A percentile compares a stretch with the other conserved stretches of the same genome.
These are phyloP conservation scores for Pardalotus punctatus DNA, from an alignment of 2,113 vertebrate genomes.

Conservation along the genomic window DNA sequence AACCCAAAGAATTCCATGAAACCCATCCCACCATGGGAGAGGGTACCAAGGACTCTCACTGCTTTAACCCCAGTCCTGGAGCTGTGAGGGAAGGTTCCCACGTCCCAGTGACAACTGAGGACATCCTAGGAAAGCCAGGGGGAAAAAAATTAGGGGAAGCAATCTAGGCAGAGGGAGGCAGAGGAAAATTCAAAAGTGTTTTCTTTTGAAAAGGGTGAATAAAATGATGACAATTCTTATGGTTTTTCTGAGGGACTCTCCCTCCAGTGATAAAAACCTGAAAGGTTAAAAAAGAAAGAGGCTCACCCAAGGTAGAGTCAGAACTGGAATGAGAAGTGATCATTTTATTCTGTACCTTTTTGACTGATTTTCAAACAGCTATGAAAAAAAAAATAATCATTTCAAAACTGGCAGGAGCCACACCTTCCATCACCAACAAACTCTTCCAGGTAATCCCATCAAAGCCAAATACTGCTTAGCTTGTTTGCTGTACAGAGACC, in stretches of 20 bases:
- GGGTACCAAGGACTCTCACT: neutral
- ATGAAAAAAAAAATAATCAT: neutral
- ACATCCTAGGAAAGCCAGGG: neutral
- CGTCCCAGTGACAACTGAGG: neutral
- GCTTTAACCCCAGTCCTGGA: neutral
- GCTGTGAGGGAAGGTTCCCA: neutral
- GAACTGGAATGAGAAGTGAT: neutral
- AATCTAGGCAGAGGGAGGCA: neutral
- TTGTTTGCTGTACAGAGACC: neutral
- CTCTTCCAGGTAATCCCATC: conserved; percentile 4
- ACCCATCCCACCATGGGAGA: neutral
- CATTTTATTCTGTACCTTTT: neutral
- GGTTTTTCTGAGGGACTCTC: neutral
- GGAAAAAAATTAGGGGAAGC: neutral
- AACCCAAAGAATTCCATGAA: neutral
- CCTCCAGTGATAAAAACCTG: neutral
- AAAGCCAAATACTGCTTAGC: neutral
- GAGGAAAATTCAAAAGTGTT: neutral
- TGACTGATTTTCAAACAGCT: neutral
- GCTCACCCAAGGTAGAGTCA: neutral
- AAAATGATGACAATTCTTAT: neutral
- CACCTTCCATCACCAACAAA: neutral
- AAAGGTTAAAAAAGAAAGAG: neutral
- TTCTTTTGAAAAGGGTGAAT: neutral
- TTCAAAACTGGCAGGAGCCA: neutral